Percentiles rank a stretch among this genome's conserved stretches.
Conservation (phyloP, 2,113 vertebrate species). For the Falco punctatus region DNA sequence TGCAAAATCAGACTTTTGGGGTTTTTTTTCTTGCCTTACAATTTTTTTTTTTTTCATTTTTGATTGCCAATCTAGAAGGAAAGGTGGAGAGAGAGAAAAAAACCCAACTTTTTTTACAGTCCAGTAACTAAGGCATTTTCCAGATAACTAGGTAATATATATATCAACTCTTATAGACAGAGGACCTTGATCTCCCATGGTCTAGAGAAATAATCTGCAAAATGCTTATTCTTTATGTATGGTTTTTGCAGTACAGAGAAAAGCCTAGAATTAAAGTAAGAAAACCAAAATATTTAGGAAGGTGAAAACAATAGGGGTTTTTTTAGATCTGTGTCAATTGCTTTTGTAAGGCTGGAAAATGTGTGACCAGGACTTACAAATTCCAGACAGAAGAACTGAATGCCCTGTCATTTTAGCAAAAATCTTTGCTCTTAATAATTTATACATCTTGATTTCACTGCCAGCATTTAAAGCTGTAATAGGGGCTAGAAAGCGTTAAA, state of each 20-base stretch:
- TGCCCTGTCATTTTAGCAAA: background rate
- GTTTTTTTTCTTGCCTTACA: background rate
- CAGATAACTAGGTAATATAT: background rate
- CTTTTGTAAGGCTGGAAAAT: background rate
- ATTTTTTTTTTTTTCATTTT: background rate
- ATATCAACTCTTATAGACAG: background rate
- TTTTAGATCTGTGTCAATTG: background rate
- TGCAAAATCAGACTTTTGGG: background rate
- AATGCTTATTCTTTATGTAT: background rate
- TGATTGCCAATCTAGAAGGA: background rate
- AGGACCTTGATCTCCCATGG: background rate
- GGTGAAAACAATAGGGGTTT: background rate
- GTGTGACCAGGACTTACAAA: background rate
- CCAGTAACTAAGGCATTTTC: background rate
- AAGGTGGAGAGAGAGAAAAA: background rate
- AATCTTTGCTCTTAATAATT: slow-evolving; percentile 19
- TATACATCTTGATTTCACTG: background rate
- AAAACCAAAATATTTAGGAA: background rate
- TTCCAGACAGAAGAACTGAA: background rate
- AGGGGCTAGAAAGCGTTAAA: background rate
- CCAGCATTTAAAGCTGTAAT: background rate
- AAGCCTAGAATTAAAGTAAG: background rate
- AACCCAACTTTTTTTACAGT: background rate
- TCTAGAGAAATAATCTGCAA: background rate
- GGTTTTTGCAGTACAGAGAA: background rate